These are phyloP conservation scores for Hoplodrina blanda DNA, from an alignment of 2,888 invertebrate species.

Conservation along the genomic window DNA sequence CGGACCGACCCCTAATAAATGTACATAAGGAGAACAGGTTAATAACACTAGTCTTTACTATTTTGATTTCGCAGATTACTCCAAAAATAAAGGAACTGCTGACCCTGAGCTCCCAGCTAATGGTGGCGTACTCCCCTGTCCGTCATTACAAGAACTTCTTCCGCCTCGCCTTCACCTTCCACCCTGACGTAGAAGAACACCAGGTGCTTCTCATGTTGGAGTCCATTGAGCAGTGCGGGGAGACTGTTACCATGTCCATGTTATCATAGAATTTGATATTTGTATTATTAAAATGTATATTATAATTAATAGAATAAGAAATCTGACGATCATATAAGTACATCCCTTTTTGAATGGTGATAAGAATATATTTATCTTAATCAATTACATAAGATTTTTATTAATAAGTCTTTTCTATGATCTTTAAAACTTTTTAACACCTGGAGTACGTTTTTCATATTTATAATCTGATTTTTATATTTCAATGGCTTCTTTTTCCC, in stretches of 20 bases:
- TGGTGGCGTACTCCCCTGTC: slow-evolving; percentile 95
- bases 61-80: slow-evolving; percentile 89
- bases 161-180: slow-evolving; percentile 93
- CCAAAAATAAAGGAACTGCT: slow-evolving; percentile 93
- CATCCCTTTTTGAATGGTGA: neutral
- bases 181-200: slow-evolving; percentile 90
- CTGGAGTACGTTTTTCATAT: neutral
- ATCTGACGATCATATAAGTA: slow-evolving; percentile 3
- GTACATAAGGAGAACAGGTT: neutral
- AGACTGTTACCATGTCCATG: slow-evolving; percentile 68
- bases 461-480: neutral
- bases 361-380: neutral
- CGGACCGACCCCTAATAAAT: too few species aligned
- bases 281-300: slow-evolving; percentile 16
- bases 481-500: slow-evolving; percentile 4
- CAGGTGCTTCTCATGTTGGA: slow-evolving; percentile 92
- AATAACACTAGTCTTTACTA: neutral
- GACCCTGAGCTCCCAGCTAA: slow-evolving; percentile 91
- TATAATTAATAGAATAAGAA: neutral
- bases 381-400: neutral
- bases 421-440: neutral
- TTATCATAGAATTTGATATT: slow-evolving; percentile 18
- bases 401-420: neutral
- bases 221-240: slow-evolving; percentile 92
- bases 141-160: slow-evolving; percentile 93